Evolutionary conservation across 1,140 invertebrate genomes (phyloP).

Genomic region (Cydia splendana): DNA sequence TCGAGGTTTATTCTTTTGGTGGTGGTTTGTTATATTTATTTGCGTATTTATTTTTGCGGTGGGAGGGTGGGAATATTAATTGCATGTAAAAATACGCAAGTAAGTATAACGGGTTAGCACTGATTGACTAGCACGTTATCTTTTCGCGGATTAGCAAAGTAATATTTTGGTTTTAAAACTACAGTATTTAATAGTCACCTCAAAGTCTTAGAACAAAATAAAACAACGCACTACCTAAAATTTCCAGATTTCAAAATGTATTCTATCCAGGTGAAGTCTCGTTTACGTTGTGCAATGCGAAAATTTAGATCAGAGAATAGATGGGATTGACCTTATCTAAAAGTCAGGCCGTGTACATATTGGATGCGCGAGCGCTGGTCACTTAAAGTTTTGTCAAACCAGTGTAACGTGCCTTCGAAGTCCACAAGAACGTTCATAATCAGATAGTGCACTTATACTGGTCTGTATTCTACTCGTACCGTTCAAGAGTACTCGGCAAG

Average conservation of each 20-base stretch:
- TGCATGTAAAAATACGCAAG: no score
- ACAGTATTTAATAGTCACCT: neutral
- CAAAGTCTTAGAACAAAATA: neutral
- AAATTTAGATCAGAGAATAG: neutral
- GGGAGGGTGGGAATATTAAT: no score
- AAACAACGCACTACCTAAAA: neutral
- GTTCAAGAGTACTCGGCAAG: neutral
- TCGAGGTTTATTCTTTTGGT: no score
- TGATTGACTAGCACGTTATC: no score
- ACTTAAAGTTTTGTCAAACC: neutral
- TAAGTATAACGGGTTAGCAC: no score
- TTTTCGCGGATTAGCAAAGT: no score
- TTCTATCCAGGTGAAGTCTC: neutral
- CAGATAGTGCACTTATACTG: neutral
- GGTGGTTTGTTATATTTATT: no score
- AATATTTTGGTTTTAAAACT: no score
- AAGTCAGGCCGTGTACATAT: neutral
- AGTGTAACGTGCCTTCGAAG: neutral
- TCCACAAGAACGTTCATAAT: neutral
- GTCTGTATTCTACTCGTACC: neutral
- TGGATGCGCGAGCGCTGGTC: neutral
- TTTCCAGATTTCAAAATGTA: neutral
- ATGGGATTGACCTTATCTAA: slow-evolving; percentile 13
- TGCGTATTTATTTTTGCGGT: no score
- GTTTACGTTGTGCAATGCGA: neutral